Conservation (phyloP, 2,113 vertebrate species). For the Peromyscus californicus region DNA sequence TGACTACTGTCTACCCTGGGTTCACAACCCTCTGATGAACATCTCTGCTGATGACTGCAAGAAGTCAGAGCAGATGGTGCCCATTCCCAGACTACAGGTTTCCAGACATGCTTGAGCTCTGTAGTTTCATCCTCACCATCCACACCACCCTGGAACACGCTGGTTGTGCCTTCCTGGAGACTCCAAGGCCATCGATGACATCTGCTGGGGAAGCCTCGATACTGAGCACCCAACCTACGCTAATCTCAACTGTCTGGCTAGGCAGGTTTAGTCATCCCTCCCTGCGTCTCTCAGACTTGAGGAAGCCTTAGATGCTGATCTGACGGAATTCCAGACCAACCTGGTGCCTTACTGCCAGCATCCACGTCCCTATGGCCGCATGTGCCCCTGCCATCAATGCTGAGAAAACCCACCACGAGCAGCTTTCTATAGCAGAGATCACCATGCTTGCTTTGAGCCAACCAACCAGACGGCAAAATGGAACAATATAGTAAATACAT, state of each 20-base stretch:
- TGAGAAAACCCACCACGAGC: slow-evolving; percentile 90
- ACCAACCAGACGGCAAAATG: slow-evolving; percentile 89
- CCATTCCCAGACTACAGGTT: slow-evolving; percentile 79
- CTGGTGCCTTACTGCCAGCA: not conserved
- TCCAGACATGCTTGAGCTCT: slow-evolving; percentile 89
- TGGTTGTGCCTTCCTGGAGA: slow-evolving; percentile 92
- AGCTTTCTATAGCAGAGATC: slow-evolving; percentile 82
- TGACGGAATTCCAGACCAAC: not conserved
- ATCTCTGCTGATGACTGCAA: slow-evolving; percentile 82
- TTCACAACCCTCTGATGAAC: slow-evolving; percentile 84
- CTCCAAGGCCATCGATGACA: slow-evolving; percentile 88
- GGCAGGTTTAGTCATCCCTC: slow-evolving; percentile 83
- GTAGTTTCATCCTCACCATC: slow-evolving; percentile 89
- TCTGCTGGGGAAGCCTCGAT: slow-evolving; percentile 86
- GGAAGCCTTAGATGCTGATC: not conserved
- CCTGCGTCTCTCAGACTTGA: slow-evolving; percentile 39
- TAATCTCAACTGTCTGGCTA: not conserved
- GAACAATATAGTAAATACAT: slow-evolving; percentile 77
- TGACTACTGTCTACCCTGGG: slow-evolving; percentile 86
- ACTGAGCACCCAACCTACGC: not conserved
- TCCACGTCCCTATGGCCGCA: not conserved
- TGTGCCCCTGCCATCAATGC: slow-evolving; percentile 86
- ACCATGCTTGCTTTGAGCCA: slow-evolving; percentile 72
- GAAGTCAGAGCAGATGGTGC: slow-evolving; percentile 79
- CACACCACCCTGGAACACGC: not conserved